These are phyloP conservation scores for Polypedilum vanderplanki DNA, from an alignment of 1,140 invertebrate genomes.

Conservation along the genomic window DNA sequence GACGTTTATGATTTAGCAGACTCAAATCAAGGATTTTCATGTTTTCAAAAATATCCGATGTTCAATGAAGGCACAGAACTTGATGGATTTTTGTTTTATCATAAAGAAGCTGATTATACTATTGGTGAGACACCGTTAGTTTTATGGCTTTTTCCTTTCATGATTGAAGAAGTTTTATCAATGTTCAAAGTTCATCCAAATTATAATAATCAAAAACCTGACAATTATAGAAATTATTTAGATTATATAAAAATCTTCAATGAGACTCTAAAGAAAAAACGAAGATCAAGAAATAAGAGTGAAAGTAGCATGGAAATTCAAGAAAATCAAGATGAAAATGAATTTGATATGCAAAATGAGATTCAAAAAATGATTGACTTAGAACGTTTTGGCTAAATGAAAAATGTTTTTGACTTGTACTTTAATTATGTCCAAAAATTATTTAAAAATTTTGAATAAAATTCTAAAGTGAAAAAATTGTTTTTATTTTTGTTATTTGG, in stretches of 20 bases:
- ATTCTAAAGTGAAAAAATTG: too few species aligned
- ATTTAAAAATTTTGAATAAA: too few species aligned
- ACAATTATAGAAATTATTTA: conserved; percentile 45
- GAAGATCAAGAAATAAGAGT: background rate
- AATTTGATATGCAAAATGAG: background rate
- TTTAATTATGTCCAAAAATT: too few species aligned
- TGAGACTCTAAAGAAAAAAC: conserved; percentile 27
- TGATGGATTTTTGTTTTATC: conserved; percentile 78
- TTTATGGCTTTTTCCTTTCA: conserved; percentile 80
- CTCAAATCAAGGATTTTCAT: background rate
- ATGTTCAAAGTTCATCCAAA: conserved; percentile 43
- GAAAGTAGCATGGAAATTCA: background rate
- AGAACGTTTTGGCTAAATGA: background rate
- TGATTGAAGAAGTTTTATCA: conserved; percentile 75
- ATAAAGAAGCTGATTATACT: conserved; percentile 70
- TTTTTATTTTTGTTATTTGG: too few species aligned
- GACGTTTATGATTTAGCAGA: conserved; percentile 4
- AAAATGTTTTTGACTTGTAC: too few species aligned
- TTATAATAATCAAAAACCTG: conserved; percentile 45
- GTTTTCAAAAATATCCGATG: conserved; percentile 33
- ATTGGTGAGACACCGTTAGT: conserved; percentile 75
- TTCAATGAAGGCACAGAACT: conserved; percentile 45
- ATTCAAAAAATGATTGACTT: conserved; percentile 9
- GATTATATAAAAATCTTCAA: conserved; percentile 49
- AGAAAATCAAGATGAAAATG: background rate